Percentiles rank a stretch among this genome's conserved stretches.
Conservation (phyloP, 2,113 vertebrate species). For the Cepphus grylle region DNA sequence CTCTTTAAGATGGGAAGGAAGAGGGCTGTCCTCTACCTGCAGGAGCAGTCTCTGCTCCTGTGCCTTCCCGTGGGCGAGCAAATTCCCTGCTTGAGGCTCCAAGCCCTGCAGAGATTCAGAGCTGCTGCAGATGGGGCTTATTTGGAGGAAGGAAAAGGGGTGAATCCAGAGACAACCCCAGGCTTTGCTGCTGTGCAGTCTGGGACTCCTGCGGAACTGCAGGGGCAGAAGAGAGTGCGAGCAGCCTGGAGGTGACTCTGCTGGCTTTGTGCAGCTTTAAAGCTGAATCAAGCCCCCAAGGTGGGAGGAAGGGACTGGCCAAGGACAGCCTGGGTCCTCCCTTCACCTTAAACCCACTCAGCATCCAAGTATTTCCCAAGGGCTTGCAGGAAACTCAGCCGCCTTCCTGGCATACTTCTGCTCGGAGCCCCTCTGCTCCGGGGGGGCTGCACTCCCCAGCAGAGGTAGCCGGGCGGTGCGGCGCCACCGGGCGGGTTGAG, state of each 20-base stretch:
- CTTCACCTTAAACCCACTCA: neutral
- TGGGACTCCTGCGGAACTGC: constrained; percentile 2
- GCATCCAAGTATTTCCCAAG: neutral
- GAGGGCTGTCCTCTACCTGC: constrained; percentile 20
- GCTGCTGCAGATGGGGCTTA: neutral
- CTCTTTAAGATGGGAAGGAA: neutral
- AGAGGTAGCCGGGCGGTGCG: neutral
- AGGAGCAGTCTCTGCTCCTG: neutral
- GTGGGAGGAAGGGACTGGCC: neutral
- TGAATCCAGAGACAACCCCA: neutral
- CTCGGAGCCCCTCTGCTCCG: neutral
- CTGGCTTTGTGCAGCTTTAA: neutral
- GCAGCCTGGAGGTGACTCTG: constrained; percentile 21
- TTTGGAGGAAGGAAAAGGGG: neutral
- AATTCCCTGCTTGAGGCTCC: neutral
- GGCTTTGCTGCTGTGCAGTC: neutral
- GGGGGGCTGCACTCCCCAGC: neutral
- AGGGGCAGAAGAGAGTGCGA: neutral
- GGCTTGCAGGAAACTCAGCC: neutral
- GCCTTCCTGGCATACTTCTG: neutral
- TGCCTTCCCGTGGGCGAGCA: neutral
- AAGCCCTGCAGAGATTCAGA: neutral
- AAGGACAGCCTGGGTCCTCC: neutral
- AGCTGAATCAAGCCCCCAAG: neutral
- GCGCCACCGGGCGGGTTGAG: neutral